Evolutionary conservation across 2,113 vertebrate genomes (phyloP).

Genomic region (Pituophis catenifer): DNA sequence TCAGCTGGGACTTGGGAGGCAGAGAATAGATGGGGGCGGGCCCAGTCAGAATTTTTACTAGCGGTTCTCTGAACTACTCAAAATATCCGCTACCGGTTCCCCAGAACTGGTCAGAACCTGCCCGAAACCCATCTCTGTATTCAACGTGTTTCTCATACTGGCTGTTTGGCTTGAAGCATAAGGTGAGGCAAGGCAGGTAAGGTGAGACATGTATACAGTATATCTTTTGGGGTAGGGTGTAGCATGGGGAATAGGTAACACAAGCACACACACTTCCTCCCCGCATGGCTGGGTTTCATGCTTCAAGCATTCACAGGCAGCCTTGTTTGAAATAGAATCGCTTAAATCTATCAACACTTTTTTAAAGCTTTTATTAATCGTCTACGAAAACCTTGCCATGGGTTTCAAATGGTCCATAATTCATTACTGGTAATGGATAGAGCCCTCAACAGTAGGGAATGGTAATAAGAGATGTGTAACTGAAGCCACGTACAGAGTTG

Average conservation of each 20-base stretch:
- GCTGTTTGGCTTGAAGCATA: not conserved
- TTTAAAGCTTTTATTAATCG: not conserved
- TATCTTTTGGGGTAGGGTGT: not conserved
- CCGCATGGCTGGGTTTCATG: not conserved
- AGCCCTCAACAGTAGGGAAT: fast-evolving
- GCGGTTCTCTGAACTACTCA: too few species aligned
- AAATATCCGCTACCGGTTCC: too few species aligned
- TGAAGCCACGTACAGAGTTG: not conserved
- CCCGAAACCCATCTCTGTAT: not conserved
- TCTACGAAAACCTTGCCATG: not conserved
- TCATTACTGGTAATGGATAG: not conserved
- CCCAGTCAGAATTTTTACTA: too few species aligned
- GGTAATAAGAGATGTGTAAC: constrained; percentile 7
- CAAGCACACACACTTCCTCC: not conserved
- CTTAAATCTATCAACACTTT: not conserved
- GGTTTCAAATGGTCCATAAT: constrained; percentile 13
- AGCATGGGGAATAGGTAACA: not conserved
- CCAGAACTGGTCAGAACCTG: too few species aligned
- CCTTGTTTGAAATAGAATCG: not conserved
- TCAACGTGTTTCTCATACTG: not conserved
- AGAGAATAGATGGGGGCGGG: too few species aligned
- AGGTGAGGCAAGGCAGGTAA: not conserved
- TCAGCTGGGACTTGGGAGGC: too few species aligned
- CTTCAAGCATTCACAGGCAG: not conserved
- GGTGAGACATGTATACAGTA: not conserved